Conservation (phyloP, 2,888 invertebrate genomes). For the Tillus elongatus region DNA sequence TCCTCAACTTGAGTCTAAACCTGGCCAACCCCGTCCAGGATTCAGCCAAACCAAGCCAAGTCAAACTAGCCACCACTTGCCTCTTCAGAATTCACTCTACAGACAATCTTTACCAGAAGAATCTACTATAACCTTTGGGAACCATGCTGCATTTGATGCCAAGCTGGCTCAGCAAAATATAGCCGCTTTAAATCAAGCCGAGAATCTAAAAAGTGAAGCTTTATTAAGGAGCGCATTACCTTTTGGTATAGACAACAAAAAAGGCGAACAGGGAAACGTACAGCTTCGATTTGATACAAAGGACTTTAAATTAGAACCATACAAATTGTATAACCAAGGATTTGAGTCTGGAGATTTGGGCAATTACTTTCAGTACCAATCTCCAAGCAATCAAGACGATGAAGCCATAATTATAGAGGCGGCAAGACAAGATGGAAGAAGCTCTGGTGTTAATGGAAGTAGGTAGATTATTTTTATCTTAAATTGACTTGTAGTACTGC, state of each 20-base stretch:
- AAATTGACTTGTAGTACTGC: too few relatives aligned
- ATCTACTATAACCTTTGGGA: constrained; percentile 18
- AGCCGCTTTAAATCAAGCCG: background rate
- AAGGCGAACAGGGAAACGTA: constrained; percentile 9
- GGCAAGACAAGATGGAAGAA: background rate
- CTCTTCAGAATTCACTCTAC: constrained; percentile 22
- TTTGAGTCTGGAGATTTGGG: background rate
- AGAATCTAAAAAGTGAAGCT: background rate
- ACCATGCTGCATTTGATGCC: background rate
- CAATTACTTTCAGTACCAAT: background rate
- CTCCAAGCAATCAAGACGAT: background rate
- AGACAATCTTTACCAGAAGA: constrained; percentile 23
- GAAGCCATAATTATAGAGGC: background rate
- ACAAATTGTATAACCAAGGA: constrained; percentile 1
- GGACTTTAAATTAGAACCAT: constrained; percentile 13
- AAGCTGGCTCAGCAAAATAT: background rate
- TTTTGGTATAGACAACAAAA: constrained; percentile 4
- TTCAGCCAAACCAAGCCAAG: constrained; percentile 13
- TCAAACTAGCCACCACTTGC: constrained; percentile 15
- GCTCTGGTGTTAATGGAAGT: too few relatives aligned
- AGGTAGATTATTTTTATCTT: too few relatives aligned
- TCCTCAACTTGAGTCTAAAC: constrained; percentile 15
- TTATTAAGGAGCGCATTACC: constrained; percentile 10
- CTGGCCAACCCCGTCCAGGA: constrained; percentile 14
- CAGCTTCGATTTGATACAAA: constrained; percentile 11